Base-by-base conservation (phyloP, 2,888 invertebrate genomes). In the Himalopsyche kuldschensis region DNA sequence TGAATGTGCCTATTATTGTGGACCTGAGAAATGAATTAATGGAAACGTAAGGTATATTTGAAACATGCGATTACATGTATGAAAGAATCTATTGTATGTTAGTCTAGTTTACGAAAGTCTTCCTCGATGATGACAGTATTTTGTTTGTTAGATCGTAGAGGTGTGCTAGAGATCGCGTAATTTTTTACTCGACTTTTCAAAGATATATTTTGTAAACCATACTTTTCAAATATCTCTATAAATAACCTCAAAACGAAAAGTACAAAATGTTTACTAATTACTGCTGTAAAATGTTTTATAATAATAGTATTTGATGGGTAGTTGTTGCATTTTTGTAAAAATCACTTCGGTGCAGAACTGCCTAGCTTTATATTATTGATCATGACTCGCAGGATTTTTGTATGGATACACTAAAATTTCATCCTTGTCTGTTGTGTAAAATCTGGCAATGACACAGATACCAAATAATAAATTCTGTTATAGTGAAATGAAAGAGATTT, bases 1-100 rank as follows among this genome's bases (percentile, higher is more conserved):
- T 80, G 69, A 83, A 83, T 78, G 83, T 83, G 83, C 83, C 83
- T 83, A 80, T 78, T 48, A 41, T 75, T 81, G 30, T 63, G 20
- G 78, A 83, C 82, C 79, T 82, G 82, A 82, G 63, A 11, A 30
- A 82, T 78, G 82, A 82, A 63, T 63, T 63, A 48, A 77, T 79
- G 4, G 15, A 41, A 82, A 48, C n/a, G 48, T 79, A 27, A 75
- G 27, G 75, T 69, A 75, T 75, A 75, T 46, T 69, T 41, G 79
- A 79, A 55, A 55, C 35, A 10, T n/a, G 48, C 20, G 17, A 31
- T n/a, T 47, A 75, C 24, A 6, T 4, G 32, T 31, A 79, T 55
- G 55, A 79, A 31, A 17, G 32, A 55, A 55, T 79, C 30, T 63
- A 79, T 46, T 24, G 24, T 69, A 69, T 69, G 69, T 69, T 63